Evolutionary conservation across 2,888 invertebrate genomes (phyloP).

Genomic region (Drosophila acutilabella): DNA sequence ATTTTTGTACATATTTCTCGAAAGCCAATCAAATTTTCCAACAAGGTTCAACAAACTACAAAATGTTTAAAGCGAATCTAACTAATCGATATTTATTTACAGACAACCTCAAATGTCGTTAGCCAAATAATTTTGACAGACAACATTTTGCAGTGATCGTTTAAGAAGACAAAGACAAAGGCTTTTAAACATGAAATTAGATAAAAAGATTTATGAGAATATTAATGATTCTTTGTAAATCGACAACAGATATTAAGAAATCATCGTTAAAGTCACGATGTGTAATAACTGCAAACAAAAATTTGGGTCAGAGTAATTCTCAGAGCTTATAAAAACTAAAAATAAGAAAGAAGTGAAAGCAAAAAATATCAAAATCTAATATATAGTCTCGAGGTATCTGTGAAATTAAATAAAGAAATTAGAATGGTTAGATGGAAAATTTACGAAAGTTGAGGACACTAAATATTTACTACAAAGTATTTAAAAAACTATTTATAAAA

Average conservation of each 20-base stretch:
- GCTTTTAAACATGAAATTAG: not conserved
- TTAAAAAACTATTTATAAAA: no score
- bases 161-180: not conserved
- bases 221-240: not conserved
- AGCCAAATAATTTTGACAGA: not conserved
- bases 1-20: slow-evolving; percentile 29
- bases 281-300: no score
- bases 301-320: no score
- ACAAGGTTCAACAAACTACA: slow-evolving; percentile 33
- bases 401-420: no score
- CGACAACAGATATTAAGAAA: not conserved
- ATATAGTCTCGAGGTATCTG: no score
- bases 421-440: no score
- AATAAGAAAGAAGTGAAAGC: no score
- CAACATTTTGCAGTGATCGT: not conserved
- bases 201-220: not conserved
- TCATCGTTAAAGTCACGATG: no score
- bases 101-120: not conserved
- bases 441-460: no score
- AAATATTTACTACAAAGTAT: no score
- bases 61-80: slow-evolving; percentile 5
- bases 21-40: slow-evolving; percentile 27
- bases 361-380: no score
- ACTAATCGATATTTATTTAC: slow-evolving; percentile 17
- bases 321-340: no score